These are phyloP conservation scores for Nymphalis urticae DNA, from an alignment of 2,888 invertebrate genomes.

Conservation along the genomic window DNA sequence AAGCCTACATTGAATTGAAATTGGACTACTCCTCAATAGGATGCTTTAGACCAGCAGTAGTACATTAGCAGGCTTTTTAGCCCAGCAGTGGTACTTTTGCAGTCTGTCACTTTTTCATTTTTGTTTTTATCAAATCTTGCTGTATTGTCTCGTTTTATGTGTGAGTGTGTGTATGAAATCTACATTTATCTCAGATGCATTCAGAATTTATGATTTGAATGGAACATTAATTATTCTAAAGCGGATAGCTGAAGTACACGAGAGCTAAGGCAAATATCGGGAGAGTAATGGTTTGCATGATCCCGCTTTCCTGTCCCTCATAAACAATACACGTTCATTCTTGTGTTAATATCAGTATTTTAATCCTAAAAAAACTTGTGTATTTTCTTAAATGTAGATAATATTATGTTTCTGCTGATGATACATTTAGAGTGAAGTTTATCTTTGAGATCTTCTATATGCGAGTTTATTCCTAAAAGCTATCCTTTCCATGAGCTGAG, in stretches of 20 bases:
- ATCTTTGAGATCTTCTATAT: too few species aligned
- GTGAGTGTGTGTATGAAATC: neutral
- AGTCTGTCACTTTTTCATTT: neutral
- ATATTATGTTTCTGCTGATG: too few species aligned
- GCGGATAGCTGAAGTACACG: constrained; percentile 19
- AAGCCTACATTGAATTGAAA: too few species aligned
- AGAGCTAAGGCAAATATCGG: constrained; percentile 24
- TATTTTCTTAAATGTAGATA: neutral
- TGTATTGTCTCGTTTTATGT: neutral
- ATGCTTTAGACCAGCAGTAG: too few species aligned
- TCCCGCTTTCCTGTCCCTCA: constrained; percentile 15
- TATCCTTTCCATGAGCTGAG: too few species aligned
- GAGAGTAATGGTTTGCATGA: constrained; percentile 21
- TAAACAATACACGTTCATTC: constrained; percentile 16
- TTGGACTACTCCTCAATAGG: too few species aligned
- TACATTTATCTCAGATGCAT: neutral
- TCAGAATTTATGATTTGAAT: constrained; percentile 11
- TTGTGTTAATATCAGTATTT: constrained; percentile 6
- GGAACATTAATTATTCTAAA: constrained; percentile 12
- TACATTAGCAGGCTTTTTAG: neutral
- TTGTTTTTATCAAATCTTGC: neutral
- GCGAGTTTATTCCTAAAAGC: too few species aligned
- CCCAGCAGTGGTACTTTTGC: neutral
- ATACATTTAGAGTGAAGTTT: too few species aligned
- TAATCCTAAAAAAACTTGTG: neutral